These are phyloP conservation scores for Napeogenes sylphis DNA, from an alignment of 2,888 invertebrate species.

Conservation along the genomic window DNA sequence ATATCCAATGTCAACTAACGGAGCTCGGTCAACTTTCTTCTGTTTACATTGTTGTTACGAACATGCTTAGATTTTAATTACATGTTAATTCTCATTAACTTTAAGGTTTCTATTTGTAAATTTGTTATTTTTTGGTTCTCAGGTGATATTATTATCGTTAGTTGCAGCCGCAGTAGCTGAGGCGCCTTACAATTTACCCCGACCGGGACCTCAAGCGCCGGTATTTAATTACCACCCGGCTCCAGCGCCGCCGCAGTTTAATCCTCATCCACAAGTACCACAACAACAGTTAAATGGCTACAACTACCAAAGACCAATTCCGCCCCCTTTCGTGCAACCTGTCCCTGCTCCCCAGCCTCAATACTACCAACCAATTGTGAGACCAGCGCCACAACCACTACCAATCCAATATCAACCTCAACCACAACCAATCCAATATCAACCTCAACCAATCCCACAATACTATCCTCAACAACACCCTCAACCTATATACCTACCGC, in stretches of 20 bases:
- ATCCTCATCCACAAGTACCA: constrained; percentile 30
- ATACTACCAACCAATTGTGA: constrained; percentile 11
- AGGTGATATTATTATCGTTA: constrained; percentile 60
- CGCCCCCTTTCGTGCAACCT: constrained; percentile 20
- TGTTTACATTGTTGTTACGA: constrained; percentile 12
- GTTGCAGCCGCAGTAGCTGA: constrained; percentile 57
- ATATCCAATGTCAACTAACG: constrained; percentile 42
- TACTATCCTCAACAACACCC: constrained; percentile 31
- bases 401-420: constrained; percentile 15
- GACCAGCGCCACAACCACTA: constrained; percentile 25
- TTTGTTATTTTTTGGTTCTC: constrained; percentile 22
- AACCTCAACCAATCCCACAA: constrained; percentile 29
- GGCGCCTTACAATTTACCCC: constrained; percentile 64
- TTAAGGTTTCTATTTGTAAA: no score
- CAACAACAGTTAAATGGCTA: constrained; percentile 13
- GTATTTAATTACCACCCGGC: constrained; percentile 50
- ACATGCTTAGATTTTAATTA: constrained; percentile 2
- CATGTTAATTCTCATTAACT: background rate
- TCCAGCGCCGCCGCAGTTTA: constrained; percentile 38
- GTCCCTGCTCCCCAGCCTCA: constrained; percentile 26
- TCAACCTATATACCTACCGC: constrained; percentile 17
- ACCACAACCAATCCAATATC: constrained; percentile 19
- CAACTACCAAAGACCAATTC: constrained; percentile 17
- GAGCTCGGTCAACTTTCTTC: constrained; percentile 34
- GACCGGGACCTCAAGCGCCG: constrained; percentile 52